Evolutionary conservation across 2,888 invertebrate genomes (phyloP), one percentile per base, ranked within the genome.

Genomic region (Athalia cordata): DNA sequence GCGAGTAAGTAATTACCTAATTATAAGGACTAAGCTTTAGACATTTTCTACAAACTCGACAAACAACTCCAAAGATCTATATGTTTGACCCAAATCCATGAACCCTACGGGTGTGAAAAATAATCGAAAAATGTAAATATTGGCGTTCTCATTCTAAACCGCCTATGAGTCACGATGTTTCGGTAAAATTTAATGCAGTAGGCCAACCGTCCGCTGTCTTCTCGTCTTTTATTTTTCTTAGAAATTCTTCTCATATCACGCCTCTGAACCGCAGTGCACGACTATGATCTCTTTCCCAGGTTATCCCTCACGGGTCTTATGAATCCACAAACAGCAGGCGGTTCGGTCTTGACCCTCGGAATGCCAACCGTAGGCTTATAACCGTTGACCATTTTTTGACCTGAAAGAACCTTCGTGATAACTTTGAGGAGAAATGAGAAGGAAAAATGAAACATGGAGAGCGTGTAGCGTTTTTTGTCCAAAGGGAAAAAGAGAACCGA

Each of bases 1-100:
- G 96, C 95, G 95, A 96, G 97, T 97, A 89, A 95, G 95, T 94
- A 84, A 78, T 67, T 50, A n/a, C n/a, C n/a, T n/a, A 6, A 47
- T 15, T 57, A 9, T 57, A 11, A 4, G 15, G 43, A 8, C 55
- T 64, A 29, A 5, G 5, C 11, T 11, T n/a, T 64, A n/a, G 8
- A 8, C 7, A 66, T 49, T 7, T 45, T 47, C 47, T 66, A 9
- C 47, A 49, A 66, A 29, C 29, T 2, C 13, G 13, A 45, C 15
- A 3, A 47, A 7, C 6, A 49, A n/a, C 7, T 29, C 7, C 6
- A 13, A 13, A 61, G 11, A n/a, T 50, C 4, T 29, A 29, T 68
- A 68, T 9, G 15, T 43, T 55, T 43, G 68, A 68, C 68, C 68
- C 43, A 52, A 11, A 68, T 68, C 6, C 4, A 15, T 7, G n/a